These are phyloP conservation scores for Spicauda simplicius DNA, from an alignment of 2,888 invertebrate species.

Conservation along the genomic window DNA sequence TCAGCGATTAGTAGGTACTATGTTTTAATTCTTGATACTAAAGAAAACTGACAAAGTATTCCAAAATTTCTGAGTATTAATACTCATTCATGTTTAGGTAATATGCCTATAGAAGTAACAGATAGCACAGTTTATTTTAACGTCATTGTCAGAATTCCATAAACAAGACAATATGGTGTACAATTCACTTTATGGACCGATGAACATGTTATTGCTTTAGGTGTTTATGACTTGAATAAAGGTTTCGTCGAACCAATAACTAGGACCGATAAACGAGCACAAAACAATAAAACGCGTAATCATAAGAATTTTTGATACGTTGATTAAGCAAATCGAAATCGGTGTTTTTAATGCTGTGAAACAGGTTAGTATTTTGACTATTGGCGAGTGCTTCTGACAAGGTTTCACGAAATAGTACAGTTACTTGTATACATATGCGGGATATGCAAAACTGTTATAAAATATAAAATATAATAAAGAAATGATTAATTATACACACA, in stretches of 20 bases:
- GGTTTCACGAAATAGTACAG: too few species aligned
- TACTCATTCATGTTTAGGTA: conserved; percentile 11
- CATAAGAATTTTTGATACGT: too few species aligned
- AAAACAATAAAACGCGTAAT: too few species aligned
- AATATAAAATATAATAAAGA: too few species aligned
- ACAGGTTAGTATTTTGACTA: too few species aligned
- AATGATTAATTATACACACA: too few species aligned
- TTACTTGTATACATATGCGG: too few species aligned
- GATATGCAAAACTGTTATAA: too few species aligned
- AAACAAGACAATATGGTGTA: conserved; percentile 25
- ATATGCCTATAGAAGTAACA: conserved; percentile 4
- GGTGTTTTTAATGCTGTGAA: too few species aligned
- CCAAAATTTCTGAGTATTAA: neutral
- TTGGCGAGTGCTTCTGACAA: too few species aligned
- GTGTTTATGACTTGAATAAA: conserved; percentile 29
- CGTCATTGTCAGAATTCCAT: conserved; percentile 13
- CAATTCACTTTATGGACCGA: conserved; percentile 21
- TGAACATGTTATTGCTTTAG: conserved; percentile 29
- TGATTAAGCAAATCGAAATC: too few species aligned
- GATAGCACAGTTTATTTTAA: conserved; percentile 4
- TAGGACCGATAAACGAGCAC: neutral
- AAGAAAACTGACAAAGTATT: conserved; percentile 1
- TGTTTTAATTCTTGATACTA: neutral
- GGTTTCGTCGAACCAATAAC: neutral
- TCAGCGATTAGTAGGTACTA: too few species aligned